phyloP scores from a whole-genome alignment of 1,140 invertebrate genomes.

The Paraescarpia echinospica region DNA sequence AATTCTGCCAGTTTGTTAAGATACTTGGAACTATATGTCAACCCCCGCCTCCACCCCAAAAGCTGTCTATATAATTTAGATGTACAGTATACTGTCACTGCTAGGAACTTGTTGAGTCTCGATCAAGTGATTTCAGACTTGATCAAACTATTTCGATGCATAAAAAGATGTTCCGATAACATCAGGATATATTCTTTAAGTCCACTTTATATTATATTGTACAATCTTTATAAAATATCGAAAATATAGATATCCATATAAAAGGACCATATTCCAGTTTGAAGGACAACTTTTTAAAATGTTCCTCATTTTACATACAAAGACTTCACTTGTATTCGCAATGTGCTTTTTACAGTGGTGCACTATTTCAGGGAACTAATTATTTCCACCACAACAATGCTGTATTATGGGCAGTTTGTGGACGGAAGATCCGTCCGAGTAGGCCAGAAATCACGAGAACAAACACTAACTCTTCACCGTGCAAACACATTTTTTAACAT shows the following conservation, averaged over 20 bases:
- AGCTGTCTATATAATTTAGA: no score
- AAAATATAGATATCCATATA: neutral
- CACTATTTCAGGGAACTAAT: neutral
- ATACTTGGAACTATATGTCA: no score
- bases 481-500: neutral
- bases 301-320: neutral
- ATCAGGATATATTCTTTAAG: no score
- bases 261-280: neutral
- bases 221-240: neutral
- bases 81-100: no score
- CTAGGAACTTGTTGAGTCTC: no score
- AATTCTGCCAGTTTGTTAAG: no score
- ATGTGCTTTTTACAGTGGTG: neutral
- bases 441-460: neutral
- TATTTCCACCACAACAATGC: neutral
- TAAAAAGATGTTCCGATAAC: no score
- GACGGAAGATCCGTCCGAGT: neutral
- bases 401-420: neutral
- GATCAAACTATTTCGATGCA: no score
- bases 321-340: neutral
- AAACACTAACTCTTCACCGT: neutral
- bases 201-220: no score
- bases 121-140: no score
- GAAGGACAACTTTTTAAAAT: neutral
- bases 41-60: no score